A percentile compares a stretch with the other conserved stretches of the same genome.
Evolutionary conservation across 2,113 vertebrate species (phyloP).

Genomic region (Struthio camelus): DNA sequence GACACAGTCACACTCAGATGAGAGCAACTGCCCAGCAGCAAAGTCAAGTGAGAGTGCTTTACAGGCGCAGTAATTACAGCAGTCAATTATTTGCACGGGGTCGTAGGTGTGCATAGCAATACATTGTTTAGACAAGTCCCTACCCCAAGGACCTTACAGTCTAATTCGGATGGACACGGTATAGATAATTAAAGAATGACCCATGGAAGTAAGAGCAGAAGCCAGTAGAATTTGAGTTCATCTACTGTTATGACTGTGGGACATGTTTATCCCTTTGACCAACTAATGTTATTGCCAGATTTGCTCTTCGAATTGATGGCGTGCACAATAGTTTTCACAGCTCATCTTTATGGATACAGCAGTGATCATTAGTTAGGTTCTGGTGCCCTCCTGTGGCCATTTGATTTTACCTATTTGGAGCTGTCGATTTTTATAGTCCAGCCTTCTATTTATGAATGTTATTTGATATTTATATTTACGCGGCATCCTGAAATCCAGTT

Average conservation of each 20-base stretch:
- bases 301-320: neutral
- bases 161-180: conserved; percentile 1
- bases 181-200: conserved; percentile 24
- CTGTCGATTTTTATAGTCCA: accelerated
- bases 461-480: accelerated
- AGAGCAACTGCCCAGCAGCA: conserved; percentile 5
- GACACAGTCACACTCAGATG: neutral
- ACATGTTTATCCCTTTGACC: neutral
- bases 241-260: neutral
- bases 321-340: accelerated
- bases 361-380: neutral
- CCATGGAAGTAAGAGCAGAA: neutral
- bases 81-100: conserved; percentile 47
- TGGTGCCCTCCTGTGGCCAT: conserved; percentile 59
- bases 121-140: conserved; percentile 41
- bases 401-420: accelerated
- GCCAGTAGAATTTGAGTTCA: neutral
- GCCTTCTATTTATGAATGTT: neutral
- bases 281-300: neutral
- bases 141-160: conserved; percentile 10
- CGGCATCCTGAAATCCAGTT: neutral
- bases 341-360: accelerated
- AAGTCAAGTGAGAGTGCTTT: neutral
- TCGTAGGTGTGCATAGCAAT: conserved; percentile 27
- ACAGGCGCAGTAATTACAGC: neutral